Evolutionary conservation across 2,113 vertebrate genomes (phyloP), one percentile per base, ranked within the genome.

Genomic region (Macquaria ambigua): DNA sequence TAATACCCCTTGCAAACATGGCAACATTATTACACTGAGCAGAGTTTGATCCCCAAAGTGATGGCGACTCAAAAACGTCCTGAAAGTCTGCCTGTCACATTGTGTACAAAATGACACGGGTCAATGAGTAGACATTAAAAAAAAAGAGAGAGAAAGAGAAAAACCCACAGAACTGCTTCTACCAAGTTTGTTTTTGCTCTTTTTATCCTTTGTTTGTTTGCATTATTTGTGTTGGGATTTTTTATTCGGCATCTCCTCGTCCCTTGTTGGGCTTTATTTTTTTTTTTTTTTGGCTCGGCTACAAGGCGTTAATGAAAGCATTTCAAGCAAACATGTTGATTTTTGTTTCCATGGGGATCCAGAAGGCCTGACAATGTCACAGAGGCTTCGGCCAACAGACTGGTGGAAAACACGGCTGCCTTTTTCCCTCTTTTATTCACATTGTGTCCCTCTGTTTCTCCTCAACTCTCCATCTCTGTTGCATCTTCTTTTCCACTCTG

Each of bases 281-380:
- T 34, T 34, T 34, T 34, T 0, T 34, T 34, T 53, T 59, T 84
- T 92, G 94, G 93, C 93, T 92, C 56, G 9, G 71, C 64, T 85
- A 68, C 85, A 72, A 79, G 79, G 81, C 61, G 73, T 79, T 91
- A 91, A 93, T 93, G 89, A 93, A 93, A 93, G 88, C 89, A 59
- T 90, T 92, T 86, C 76, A 25, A 82, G 88, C 85, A 93, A 92
- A 94, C 92, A 87, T 92, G 92, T 90, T 89, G 91, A 92, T 93
- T 93, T 93, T 89, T 81, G 89, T 81, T 89, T 91, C 93, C 90
- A 79, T 76, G 59, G 92, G 91, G 92, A 92, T 80, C 73, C 83
- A 53, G 67, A 58, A 90, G 89, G 87, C 83, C 90, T 25, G 80
- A 93, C 92, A 91, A 87, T 94, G 94, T 93, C 87, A 92, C 91